Evolutionary conservation across 2,113 vertebrate species (phyloP), one percentile per base, ranked within the genome.

Genomic region (Spermophilus dauricus): DNA sequence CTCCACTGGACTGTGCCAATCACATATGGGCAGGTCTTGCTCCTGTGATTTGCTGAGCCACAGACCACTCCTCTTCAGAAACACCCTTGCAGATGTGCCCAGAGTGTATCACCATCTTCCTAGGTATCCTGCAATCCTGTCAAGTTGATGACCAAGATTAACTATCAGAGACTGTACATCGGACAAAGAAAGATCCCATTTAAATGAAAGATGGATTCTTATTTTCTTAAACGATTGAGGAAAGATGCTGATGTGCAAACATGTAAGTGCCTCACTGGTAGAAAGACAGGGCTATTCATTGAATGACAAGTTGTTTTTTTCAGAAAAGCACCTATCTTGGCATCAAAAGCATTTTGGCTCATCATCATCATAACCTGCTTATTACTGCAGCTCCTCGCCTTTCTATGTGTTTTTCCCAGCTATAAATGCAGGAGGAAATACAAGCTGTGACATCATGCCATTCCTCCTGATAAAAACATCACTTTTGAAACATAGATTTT

Each of bases 381-480:
- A 32, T 89, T 93, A 70, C 32, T 90, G 18, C 73, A 34, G 70
- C n/a, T 28, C 69, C 67, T 95, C 86, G 34, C 80, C 81, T 94
- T 86, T 30, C 11, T 30, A 32, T 80, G 2, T 28, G 2, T 42
- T 83, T 93, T 89, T n/a, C 42, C 81, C 65, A 84, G 76, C 63
- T 56, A 10, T 11, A 28, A 73, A 30, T 86, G 84, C 51, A 4
- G 14, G 26, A 95, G 72, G 90, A 97, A 95, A 82, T 24, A 51
- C 0, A 4, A 80, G 1, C 39, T 14, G n/a, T 94, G 77, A 63
- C 26, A 58, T 82, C 42, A 65, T 2, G 0, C 70, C 30, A 82
- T 95, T 97, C 95, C 85, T 95, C 72, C 18, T 83, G 70, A 92
- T 96, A 91, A 80, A 96, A 93, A 83, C 72, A 69, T 93, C 85